Conservation (phyloP, 1,140 invertebrate species). For the Lasioglossum albipes region DNA sequence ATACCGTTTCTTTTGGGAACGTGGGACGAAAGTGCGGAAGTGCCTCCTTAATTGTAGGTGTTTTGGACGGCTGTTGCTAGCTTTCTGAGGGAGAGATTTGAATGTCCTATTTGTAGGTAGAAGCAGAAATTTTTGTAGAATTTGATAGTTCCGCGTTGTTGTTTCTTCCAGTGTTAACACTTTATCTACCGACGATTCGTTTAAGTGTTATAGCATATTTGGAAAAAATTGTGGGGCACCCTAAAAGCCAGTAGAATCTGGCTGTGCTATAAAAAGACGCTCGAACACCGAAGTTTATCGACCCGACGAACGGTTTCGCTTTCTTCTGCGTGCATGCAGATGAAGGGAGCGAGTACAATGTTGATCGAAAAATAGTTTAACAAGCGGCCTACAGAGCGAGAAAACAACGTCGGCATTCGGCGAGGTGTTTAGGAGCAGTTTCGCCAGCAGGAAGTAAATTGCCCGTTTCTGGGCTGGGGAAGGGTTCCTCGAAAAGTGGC, state of each 20-base stretch:
- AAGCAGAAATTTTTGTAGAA: too few species aligned
- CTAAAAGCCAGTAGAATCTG: too few species aligned
- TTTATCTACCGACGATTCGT: too few species aligned
- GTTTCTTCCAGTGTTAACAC: too few species aligned
- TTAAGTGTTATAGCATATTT: too few species aligned
- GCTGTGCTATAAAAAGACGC: too few species aligned
- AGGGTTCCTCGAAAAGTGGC: constrained; percentile 29
- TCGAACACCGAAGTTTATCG: too few species aligned
- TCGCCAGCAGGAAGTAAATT: constrained; percentile 22
- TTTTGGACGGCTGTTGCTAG: too few species aligned
- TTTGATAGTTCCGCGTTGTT: too few species aligned
- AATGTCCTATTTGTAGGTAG: too few species aligned
- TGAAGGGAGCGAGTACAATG: background rate
- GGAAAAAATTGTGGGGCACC: too few species aligned
- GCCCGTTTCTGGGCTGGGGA: constrained; percentile 10
- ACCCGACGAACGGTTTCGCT: background rate
- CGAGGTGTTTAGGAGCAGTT: constrained; percentile 16
- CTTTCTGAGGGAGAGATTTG: too few species aligned
- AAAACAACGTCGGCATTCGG: background rate
- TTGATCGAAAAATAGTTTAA: constrained; percentile 6
- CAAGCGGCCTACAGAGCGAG: constrained; percentile 1
- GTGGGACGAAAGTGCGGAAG: background rate
- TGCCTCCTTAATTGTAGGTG: background rate
- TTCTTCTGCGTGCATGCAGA: background rate
- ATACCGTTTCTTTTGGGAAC: background rate